Evolutionary conservation across 2,113 vertebrate genomes (phyloP).

Genomic region (Bubo bubo): DNA sequence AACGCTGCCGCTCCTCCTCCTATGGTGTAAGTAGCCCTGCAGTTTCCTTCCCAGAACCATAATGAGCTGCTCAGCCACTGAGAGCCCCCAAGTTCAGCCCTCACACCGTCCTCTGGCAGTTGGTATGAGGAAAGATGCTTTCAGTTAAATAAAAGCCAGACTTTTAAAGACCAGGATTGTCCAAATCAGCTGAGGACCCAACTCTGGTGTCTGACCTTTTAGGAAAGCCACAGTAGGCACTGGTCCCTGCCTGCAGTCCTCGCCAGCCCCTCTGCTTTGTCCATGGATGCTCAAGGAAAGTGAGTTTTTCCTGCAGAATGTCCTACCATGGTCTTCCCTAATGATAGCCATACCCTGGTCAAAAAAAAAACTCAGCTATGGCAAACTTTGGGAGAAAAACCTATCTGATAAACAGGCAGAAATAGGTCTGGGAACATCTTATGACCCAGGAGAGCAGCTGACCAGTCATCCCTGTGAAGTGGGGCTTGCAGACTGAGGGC

Average conservation of each 20-base stretch:
- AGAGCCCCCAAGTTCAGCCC: background rate
- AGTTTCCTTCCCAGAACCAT: background rate
- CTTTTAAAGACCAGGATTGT: background rate
- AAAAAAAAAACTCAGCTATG: background rate
- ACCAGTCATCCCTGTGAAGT: background rate
- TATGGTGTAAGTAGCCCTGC: fast-evolving
- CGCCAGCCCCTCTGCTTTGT: background rate
- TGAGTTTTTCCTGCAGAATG: background rate
- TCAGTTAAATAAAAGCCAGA: background rate
- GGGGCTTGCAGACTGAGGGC: background rate
- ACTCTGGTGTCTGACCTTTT: background rate
- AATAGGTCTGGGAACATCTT: background rate
- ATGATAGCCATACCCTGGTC: background rate
- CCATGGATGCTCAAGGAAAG: background rate
- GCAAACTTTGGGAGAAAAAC: background rate
- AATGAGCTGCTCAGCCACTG: background rate
- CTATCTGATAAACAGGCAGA: background rate
- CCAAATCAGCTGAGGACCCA: background rate
- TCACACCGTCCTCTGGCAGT: background rate
- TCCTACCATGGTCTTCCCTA: background rate
- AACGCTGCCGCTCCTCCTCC: fast-evolving
- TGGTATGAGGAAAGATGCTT: background rate
- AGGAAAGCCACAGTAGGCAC: background rate
- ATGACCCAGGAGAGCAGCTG: background rate
- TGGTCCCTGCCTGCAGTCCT: background rate